Conservation (phyloP, 2,888 invertebrate genomes). For the Mystacides longicornis region DNA sequence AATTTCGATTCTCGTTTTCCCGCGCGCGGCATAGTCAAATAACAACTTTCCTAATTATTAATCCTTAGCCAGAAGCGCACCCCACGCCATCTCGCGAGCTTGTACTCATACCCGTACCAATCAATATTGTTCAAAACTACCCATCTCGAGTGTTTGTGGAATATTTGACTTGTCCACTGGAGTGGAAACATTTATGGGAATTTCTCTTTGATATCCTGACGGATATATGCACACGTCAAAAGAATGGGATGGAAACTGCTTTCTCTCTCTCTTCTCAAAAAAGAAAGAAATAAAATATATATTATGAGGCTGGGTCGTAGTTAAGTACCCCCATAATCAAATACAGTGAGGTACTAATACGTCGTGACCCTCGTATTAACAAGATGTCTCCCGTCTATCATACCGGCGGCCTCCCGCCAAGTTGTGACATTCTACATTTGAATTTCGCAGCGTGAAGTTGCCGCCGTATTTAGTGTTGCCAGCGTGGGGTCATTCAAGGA, state of each 20-base stretch:
- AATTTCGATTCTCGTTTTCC: not conserved
- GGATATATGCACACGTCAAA: conserved; percentile 16
- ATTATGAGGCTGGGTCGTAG: no score
- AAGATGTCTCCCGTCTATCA: not conserved
- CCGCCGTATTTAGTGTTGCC: conserved; percentile 6
- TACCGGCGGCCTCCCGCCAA: conserved; percentile 12
- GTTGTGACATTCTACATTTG: conserved; percentile 10
- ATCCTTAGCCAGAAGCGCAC: not conserved
- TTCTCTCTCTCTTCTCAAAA: no score
- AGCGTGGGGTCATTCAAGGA: conserved; percentile 6
- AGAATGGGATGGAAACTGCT: conserved; percentile 11
- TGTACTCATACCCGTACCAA: not conserved
- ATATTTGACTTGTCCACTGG: conserved; percentile 12
- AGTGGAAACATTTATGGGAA: conserved; percentile 1
- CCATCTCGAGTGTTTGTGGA: no score
- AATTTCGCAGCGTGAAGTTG: conserved; percentile 9
- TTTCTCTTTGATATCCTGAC: conserved; percentile 4
- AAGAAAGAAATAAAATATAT: no score
- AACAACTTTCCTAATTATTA: conserved; percentile 6
- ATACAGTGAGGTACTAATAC: no score
- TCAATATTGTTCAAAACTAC: no score
- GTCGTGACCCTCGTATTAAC: not conserved
- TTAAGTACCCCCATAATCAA: no score
- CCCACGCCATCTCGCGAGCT: no score
- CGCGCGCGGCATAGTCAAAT: not conserved